phyloP scores from a whole-genome alignment of 2,113 vertebrate species.

The Seriola dumerili region DNA sequence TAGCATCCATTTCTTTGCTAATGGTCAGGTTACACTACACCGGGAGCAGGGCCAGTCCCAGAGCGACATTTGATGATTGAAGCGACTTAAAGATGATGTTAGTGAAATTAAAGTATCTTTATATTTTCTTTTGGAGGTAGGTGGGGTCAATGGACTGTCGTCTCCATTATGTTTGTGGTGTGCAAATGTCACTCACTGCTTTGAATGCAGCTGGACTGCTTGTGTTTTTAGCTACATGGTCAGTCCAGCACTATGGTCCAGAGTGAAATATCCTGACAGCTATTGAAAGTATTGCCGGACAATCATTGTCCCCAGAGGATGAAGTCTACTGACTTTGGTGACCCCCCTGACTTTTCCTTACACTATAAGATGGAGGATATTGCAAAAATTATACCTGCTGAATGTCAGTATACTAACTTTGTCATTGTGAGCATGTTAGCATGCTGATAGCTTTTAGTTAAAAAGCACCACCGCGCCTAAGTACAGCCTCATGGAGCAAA shows the following conservation, averaged over 20 bases:
- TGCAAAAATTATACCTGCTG: neutral
- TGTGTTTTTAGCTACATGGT: neutral
- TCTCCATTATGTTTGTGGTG: neutral
- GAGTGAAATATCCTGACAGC: neutral
- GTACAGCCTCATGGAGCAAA: neutral
- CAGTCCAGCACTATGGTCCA: neutral
- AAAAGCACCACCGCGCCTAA: neutral
- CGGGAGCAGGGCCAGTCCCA: constrained; percentile 47
- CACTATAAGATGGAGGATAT: neutral
- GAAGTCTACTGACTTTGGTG: neutral
- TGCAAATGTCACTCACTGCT: neutral
- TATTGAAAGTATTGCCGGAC: neutral
- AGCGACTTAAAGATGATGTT: constrained; percentile 45
- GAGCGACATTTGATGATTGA: constrained; percentile 54
- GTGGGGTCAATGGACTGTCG: constrained; percentile 25
- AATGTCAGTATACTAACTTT: neutral
- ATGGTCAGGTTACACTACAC: constrained; percentile 65
- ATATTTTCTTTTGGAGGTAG: constrained; percentile 21
- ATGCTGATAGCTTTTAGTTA: too few relatives aligned
- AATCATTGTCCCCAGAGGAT: neutral
- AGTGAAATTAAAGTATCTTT: constrained; percentile 50
- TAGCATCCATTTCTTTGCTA: constrained; percentile 67
- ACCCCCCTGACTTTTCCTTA: neutral
- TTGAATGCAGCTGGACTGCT: neutral
- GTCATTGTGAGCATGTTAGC: too few relatives aligned